Conservation (phyloP, 2,113 vertebrate species). For the Pipra filicauda region DNA sequence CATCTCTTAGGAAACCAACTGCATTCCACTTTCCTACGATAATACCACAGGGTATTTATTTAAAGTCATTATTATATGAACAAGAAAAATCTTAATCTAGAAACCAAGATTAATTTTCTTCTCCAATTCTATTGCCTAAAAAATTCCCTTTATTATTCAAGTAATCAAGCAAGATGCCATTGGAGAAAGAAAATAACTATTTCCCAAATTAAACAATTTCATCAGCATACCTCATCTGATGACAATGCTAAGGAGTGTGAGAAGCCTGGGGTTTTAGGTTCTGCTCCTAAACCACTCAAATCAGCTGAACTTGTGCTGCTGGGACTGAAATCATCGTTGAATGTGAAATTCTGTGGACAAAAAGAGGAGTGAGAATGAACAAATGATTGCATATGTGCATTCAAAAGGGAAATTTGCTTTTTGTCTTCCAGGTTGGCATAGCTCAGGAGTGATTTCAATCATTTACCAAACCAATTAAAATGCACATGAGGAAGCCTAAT, state of each 20-base stretch:
- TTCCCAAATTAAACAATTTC: not conserved
- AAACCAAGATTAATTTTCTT: not conserved
- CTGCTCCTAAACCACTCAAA: slow-evolving; percentile 83
- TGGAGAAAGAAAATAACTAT: not conserved
- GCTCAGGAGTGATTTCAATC: not conserved
- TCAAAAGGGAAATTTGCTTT: not conserved
- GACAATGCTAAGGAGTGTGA: slow-evolving; percentile 82
- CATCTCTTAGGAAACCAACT: not conserved
- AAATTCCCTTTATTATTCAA: not conserved
- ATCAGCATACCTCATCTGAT: slow-evolving; percentile 88
- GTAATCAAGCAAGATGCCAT: not conserved
- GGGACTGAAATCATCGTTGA: slow-evolving; percentile 87
- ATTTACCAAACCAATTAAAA: not conserved
- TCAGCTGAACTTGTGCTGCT: slow-evolving; percentile 94
- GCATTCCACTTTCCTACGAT: accelerated
- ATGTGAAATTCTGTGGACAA: slow-evolving; percentile 79
- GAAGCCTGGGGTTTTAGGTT: slow-evolving; percentile 79
- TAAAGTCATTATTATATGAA: not conserved
- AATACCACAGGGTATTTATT: not conserved
- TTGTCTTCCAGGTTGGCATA: not conserved
- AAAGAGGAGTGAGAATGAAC: slow-evolving; percentile 20
- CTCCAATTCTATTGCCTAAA: not conserved
- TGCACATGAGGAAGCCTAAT: not conserved
- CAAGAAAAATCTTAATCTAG: not conserved
- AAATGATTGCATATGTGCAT: not conserved